Evolutionary conservation across 1,140 invertebrate species (phyloP), one percentile per base, ranked within the genome.

Genomic region (Leptinotarsa undecemlineata): DNA sequence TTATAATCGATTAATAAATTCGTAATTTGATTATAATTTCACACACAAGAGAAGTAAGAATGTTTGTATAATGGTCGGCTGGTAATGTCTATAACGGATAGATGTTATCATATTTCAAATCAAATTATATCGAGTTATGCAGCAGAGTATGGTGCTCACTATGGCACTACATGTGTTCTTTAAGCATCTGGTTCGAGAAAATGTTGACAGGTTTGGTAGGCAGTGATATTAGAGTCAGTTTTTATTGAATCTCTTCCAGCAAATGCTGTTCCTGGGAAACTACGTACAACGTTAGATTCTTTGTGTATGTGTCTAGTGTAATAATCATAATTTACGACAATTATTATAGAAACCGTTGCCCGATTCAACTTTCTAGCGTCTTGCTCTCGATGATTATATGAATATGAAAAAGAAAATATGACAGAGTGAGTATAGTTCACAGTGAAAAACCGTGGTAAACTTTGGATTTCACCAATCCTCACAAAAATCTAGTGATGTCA

Each of bases 11-110:
- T 57, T 17, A 17, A 57, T 57, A 57, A 57, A 57, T 57, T 57
- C 51, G 51, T 57, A 57, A 57, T 57, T 57, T 57, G 51, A 57
- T 57, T 57, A 57, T 57, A 57, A 57, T 57, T 57, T 57, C n/a
- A 15, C 51, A 57, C 51, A 57, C 51, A n/a, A n/a, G 51, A 57
- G 51, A 57, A 57, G 51, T 57, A 57, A 57, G 51, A 57, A 15
- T 57, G n/a, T 57, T 57, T n/a, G 51, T 57, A 57, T 57, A 57
- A 57, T 57, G n/a, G 51, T 57, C 51, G 15, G 51, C 51, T 57
- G 15, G 51, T 57, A 57, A 57, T 57, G 51, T 57, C 15, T 57
- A 57, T 57, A 57, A 57, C 51, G 51, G 51, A n/a, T 57, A 57
- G 51, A 57, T 57, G 51, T 57, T 57, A 57, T 57, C 51, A 57